Evolutionary conservation across 2,888 invertebrate species (phyloP), one percentile per base, ranked within the genome.

Genomic region (Geotrupes spiniger): DNA sequence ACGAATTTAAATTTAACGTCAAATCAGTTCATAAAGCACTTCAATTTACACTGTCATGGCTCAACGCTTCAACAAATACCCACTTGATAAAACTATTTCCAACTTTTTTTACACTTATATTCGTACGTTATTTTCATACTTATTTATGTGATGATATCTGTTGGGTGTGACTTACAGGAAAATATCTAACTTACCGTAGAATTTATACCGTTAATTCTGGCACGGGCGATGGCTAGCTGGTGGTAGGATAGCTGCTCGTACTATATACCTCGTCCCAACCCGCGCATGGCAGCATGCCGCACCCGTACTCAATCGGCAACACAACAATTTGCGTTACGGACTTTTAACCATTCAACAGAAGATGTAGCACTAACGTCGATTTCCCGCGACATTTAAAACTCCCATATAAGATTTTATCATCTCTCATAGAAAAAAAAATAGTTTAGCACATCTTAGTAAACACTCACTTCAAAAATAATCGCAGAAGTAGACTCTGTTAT

Each of bases 21-120:
- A 56, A 54, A 58, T 54, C 48, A 56, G 57, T 61, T 58, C 61
- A 56, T 55, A 56, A 54, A 60, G 61, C 70, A 71, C 69, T 71
- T 66, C 60, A 68, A 69, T 68, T 71, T 64, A 71, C 69, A 71
- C 70, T 69, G 70, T 72, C 72, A 71, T 70, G 69, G 69, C 68
- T 70, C 61, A 64, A 63, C 56, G 62, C 61, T 64, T 61, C 57
- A 57, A 59, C 60, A 60, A 61, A 59, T 61, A 54, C 57, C 57
- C 59, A 59, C 60, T 60, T 50, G 36, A 54, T 49, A 54, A 54
- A 54, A 56, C 56, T 47, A 52, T 56, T 58, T 59, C 51, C 59
- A 62, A 61, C 59, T 61, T 60, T 63, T 62, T 60, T 57, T 52
- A 56, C 63, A 66, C 64, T 62, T 52, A 56, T 55, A 31, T 45